A percentile compares a stretch with the other conserved stretches of the same genome.
Evolutionary conservation across 2,113 vertebrate genomes (phyloP).

Genomic region (Corythaeola cristata): DNA sequence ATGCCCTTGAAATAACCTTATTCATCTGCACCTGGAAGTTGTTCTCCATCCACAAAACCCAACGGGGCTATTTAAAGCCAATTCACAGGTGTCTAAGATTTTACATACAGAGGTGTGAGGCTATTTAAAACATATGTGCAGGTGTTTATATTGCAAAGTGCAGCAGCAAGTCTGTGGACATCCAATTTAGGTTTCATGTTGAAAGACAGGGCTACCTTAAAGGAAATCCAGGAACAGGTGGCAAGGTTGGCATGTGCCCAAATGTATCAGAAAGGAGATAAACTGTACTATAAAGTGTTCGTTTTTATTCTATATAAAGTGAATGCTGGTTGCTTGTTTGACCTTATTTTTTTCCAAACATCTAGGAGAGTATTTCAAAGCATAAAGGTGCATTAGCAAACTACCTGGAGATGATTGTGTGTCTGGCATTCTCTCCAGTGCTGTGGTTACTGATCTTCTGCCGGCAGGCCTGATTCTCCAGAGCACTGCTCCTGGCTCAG

Average conservation of each 20-base stretch:
- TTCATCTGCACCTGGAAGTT: conserved; percentile 46
- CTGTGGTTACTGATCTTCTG: not conserved
- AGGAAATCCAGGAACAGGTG: conserved; percentile 55
- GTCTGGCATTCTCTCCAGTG: not conserved
- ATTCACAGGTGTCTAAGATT: conserved; percentile 65
- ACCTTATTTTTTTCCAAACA: not conserved
- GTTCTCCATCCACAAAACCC: conserved; percentile 58
- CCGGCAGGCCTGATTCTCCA: not conserved
- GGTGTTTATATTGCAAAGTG: conserved; percentile 49
- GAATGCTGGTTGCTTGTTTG: not conserved
- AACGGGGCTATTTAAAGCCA: conserved; percentile 28
- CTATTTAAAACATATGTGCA: conserved; percentile 63
- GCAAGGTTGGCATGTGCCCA: not conserved
- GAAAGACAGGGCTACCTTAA: conserved; percentile 37
- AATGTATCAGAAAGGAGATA: not conserved
- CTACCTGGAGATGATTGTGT: not conserved
- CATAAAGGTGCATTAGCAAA: not conserved
- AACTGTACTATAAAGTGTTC: not conserved
- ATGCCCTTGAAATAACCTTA: conserved; percentile 57
- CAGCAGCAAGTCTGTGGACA: conserved; percentile 10
- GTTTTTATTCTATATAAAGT: not conserved
- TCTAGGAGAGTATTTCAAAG: not conserved
- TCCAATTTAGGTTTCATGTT: conserved; percentile 37
- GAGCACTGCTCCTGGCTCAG: not conserved
- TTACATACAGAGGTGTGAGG: conserved; percentile 60